These are phyloP conservation scores for Oegoconia quadripuncta DNA, from an alignment of 2,888 invertebrate species.

Conservation along the genomic window DNA sequence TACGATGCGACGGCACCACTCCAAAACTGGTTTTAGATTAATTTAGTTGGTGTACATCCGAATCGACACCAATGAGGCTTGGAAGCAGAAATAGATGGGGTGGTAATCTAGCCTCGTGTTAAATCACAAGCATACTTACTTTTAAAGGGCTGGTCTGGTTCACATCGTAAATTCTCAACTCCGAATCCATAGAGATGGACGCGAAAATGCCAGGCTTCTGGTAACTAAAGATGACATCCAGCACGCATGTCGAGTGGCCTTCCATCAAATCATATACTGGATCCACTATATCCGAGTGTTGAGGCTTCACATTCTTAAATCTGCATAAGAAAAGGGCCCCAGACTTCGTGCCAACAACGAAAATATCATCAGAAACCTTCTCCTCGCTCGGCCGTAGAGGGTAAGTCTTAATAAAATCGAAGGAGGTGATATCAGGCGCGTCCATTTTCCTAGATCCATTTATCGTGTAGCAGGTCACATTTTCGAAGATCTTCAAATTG, in stretches of 20 bases:
- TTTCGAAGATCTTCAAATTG: conserved; percentile 46
- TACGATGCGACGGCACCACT: too few relatives aligned
- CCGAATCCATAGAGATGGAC: conserved; percentile 59
- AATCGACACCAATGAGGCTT: too few relatives aligned
- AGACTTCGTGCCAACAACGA: conserved; percentile 54
- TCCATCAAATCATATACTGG: conserved; percentile 51
- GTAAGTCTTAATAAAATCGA: conserved; percentile 54
- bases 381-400: conserved; percentile 47
- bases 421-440: conserved; percentile 52
- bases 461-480: conserved; percentile 43
- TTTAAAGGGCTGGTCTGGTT: conserved; percentile 50
- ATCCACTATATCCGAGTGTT: conserved; percentile 36
- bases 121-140: conserved; percentile 39
- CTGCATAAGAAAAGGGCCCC: conserved; percentile 52
- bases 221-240: conserved; percentile 50
- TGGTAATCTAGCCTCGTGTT: not conserved
- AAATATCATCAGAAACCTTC: conserved; percentile 45
- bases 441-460: conserved; percentile 43
- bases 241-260: conserved; percentile 47
- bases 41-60: too few relatives aligned
- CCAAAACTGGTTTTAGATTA: too few relatives aligned
- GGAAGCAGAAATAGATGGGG: conserved; percentile 1
- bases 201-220: conserved; percentile 53
- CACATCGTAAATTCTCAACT: conserved; percentile 55
- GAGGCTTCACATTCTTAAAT: conserved; percentile 29